phyloP scores from a whole-genome alignment of 2,888 invertebrate species.

The Mesorhabditis belari region DNA sequence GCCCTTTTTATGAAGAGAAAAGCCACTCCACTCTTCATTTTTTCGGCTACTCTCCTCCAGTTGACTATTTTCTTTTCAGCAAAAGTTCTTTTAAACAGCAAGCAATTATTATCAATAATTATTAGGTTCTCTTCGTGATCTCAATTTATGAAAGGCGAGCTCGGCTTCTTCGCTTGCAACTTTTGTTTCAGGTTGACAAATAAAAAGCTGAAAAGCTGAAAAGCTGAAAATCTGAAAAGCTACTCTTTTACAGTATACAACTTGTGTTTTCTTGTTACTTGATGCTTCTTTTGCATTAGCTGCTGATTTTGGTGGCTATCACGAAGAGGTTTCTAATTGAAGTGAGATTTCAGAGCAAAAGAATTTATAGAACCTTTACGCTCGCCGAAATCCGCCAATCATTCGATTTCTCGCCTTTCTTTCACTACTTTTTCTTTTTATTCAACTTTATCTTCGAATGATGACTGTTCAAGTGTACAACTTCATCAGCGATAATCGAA shows the following conservation, averaged over 20 bases:
- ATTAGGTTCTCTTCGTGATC: conserved; percentile 47
- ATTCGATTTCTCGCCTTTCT: conserved; percentile 49
- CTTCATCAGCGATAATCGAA: conserved; percentile 45
- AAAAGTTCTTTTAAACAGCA: conserved; percentile 27
- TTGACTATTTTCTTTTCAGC: conserved; percentile 47
- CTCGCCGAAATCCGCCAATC: conserved; percentile 39
- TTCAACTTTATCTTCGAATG: conserved; percentile 46
- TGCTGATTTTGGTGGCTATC: conserved; percentile 51
- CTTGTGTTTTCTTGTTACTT: conserved; percentile 50
- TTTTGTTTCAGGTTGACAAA: conserved; percentile 38
- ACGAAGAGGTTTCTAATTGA: conserved; percentile 28
- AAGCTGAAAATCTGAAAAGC: not conserved
- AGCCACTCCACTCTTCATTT: conserved; percentile 39
- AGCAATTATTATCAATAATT: not conserved
- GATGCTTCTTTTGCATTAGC: conserved; percentile 49
- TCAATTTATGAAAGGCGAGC: conserved; percentile 40
- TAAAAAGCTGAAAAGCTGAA: too few relatives aligned
- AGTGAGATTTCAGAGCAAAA: conserved; percentile 18
- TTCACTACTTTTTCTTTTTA: conserved; percentile 47
- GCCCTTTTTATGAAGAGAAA: too few relatives aligned
- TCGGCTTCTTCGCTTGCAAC: conserved; percentile 42
- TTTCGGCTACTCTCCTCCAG: conserved; percentile 42
- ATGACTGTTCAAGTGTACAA: conserved; percentile 50
- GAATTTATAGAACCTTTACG: conserved; percentile 16
- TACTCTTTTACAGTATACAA: conserved; percentile 31